Base-by-base conservation (phyloP, 1,140 invertebrate species). In the Nasonia giraulti region DNA sequence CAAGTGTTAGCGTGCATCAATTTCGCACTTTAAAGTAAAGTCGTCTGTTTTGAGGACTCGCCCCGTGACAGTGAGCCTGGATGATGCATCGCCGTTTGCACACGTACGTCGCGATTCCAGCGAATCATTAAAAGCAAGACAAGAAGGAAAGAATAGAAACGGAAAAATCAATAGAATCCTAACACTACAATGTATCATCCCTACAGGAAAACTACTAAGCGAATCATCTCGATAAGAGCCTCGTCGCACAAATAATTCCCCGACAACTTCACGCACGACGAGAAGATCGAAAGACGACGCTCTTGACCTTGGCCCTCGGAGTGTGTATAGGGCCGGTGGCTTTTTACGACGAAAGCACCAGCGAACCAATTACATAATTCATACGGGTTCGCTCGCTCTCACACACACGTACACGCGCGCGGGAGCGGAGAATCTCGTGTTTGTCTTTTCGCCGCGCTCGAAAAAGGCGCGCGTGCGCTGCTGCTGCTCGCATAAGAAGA, bases 401-500 rank as follows among this genome's bases (percentile, higher is more conserved):
- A 40, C 17, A 14, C 14, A 20, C 44, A n/a, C 14, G 8, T 23
- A n/a, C 66, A 1, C 80, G 8, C 55, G 55, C 14, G 68, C 12
- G 37, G 37, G 40, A 37, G 83, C 68, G 85, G 40, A 84, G 84
- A 68, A 82, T 27, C 81, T 44, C 55, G 55, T 62, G 55, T 62
- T 62, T 62, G 55, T 71, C 27, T 33, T 71, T 71, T 71, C 8
- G 31, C 68, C 68, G 68, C 27, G 31, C 23, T 71, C 27, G 31
- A 71, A 87, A 85, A 80, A 74, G 68, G 55, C 62, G 44, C 47
- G 44, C 71, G 75, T 80, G 80, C 84, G 80, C 78, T 80, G 44
- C 44, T 23, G 69, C 77, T 17, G 40, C 80, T 85, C 80, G 82
- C 47, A 50, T 55, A 69, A 27, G 91, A 90, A 91, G 91, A 90